phyloP scores from a whole-genome alignment of 2,113 vertebrate species.

The Puntigrus tetrazona region DNA sequence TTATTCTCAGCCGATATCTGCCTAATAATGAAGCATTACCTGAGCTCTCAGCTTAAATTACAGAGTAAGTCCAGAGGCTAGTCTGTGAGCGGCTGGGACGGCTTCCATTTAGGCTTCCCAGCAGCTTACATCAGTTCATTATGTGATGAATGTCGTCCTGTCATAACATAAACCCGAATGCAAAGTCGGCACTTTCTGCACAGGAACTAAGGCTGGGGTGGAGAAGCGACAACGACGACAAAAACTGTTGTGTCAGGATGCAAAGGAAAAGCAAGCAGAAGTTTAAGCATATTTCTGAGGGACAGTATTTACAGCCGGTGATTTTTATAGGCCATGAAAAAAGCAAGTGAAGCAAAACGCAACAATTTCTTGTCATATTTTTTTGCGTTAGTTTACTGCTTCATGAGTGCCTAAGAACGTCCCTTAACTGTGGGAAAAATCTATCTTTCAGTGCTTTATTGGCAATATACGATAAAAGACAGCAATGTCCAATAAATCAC shows the following conservation, averaged over 20 bases:
- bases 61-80: conserved; percentile 51
- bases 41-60: conserved; percentile 49
- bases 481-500: background rate
- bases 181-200: conserved; percentile 61
- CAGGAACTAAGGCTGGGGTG: conserved; percentile 4
- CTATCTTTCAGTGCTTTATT: background rate
- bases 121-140: conserved; percentile 68
- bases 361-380: conserved; percentile 55
- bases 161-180: conserved; percentile 64
- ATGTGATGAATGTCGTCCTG: conserved; percentile 73
- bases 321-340: conserved; percentile 48
- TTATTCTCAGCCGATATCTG: conserved; percentile 24
- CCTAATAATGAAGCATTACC: conserved; percentile 45
- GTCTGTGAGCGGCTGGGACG: conserved; percentile 48
- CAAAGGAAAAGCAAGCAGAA: conserved; percentile 62
- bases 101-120: conserved; percentile 63
- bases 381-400: conserved; percentile 10
- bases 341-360: conserved; percentile 55
- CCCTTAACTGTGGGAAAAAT: background rate
- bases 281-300: conserved; percentile 63
- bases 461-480: background rate
- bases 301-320: conserved; percentile 59
- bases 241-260: conserved; percentile 61
- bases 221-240: conserved; percentile 5
- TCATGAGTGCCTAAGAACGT: background rate